These are phyloP conservation scores for Cettia cetti DNA, from an alignment of 2,113 vertebrate genomes.

Conservation along the genomic window DNA sequence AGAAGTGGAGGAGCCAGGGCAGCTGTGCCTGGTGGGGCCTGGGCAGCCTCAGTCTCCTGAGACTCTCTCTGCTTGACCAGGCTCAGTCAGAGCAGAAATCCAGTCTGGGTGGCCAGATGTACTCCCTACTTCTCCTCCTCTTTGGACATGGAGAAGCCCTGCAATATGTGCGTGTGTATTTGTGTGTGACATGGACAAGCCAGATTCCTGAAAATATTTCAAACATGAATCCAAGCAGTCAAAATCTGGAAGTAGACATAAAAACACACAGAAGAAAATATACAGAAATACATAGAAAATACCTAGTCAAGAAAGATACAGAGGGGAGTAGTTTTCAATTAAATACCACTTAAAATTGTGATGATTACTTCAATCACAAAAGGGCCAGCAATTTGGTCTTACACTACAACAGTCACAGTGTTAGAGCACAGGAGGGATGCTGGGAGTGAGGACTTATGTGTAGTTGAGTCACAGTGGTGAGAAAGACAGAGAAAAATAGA, in stretches of 20 bases:
- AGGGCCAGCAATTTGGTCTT: neutral
- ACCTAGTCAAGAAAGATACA: neutral
- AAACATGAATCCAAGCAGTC: neutral
- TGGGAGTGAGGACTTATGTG: neutral
- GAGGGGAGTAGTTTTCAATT: neutral
- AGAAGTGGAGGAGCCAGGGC: neutral
- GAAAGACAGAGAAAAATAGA: neutral
- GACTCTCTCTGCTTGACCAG: neutral
- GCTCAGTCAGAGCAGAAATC: neutral
- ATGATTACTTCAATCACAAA: neutral
- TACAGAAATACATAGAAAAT: neutral
- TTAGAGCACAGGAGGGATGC: neutral
- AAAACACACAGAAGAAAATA: neutral
- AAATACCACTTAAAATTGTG: neutral
- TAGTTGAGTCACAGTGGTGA: neutral
- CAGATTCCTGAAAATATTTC: neutral
- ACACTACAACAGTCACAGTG: neutral
- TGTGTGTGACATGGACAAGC: neutral
- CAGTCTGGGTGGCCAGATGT: neutral
- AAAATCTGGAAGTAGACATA: neutral
- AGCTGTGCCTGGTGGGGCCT: neutral
- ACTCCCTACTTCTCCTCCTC: neutral
- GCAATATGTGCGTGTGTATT: rapidly evolving
- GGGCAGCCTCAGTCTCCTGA: neutral
- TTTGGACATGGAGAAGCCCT: neutral